phyloP scores from a whole-genome alignment of 1,140 invertebrate genomes.

The Heliothis virescens region DNA sequence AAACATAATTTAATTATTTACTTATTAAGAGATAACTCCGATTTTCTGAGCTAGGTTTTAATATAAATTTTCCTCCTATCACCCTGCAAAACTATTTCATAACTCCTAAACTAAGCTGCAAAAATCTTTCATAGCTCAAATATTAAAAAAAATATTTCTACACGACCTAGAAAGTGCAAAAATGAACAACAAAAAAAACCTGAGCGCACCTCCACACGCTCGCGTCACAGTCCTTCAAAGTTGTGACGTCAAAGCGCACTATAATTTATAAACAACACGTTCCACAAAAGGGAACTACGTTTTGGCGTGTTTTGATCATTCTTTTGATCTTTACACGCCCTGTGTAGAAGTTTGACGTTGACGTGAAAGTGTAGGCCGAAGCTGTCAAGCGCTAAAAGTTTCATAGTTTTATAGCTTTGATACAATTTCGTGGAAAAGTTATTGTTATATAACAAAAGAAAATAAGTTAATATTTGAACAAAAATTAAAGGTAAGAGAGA shows the following conservation, averaged over 20 bases:
- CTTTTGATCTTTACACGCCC: slow-evolving; percentile 18
- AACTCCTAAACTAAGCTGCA: too few relatives aligned
- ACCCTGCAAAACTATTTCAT: too few relatives aligned
- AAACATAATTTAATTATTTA: too few relatives aligned
- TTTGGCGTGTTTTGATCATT: slow-evolving; percentile 4
- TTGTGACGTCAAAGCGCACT: slow-evolving; percentile 16
- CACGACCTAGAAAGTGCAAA: not conserved
- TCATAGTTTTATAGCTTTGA: too few relatives aligned
- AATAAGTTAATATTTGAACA: too few relatives aligned
- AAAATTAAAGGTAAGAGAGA: too few relatives aligned
- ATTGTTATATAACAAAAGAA: too few relatives aligned
- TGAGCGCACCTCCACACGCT: slow-evolving; percentile 6
- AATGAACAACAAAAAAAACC: not conserved
- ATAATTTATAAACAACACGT: slow-evolving; percentile 17
- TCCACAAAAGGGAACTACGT: slow-evolving; percentile 12
- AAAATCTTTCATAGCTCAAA: not conserved
- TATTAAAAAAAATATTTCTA: not conserved
- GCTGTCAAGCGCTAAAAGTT: not conserved
- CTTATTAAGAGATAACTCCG: too few relatives aligned
- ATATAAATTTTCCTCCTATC: too few relatives aligned
- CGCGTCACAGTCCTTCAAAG: slow-evolving; percentile 14
- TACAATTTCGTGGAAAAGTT: too few relatives aligned
- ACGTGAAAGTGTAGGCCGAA: not conserved
- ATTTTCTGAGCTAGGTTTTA: too few relatives aligned
- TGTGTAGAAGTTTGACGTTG: slow-evolving; percentile 8